Conservation (phyloP, 2,113 vertebrate species). For the Acrocephalus kingi region DNA sequence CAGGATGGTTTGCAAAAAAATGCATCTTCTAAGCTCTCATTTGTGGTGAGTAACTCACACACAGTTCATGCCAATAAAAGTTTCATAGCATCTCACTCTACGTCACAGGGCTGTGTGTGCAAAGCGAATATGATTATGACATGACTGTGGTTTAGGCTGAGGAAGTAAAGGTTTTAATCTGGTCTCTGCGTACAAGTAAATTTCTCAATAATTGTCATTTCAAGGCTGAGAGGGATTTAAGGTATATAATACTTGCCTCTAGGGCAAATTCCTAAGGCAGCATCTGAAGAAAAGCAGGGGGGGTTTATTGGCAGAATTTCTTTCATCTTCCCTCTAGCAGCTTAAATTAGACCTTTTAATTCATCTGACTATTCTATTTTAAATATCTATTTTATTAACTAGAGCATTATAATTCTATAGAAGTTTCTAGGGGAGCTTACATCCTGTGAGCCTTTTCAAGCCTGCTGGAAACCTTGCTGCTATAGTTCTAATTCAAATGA, state of each 20-base stretch:
- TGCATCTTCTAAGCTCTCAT: neutral
- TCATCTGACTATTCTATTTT: neutral
- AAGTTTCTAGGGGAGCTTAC: neutral
- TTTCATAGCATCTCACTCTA: neutral
- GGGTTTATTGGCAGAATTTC: neutral
- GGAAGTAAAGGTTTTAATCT: neutral
- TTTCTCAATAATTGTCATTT: neutral
- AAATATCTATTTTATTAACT: constrained; percentile 17
- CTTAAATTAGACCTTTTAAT: constrained; percentile 20
- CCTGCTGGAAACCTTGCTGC: neutral
- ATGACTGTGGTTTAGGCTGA: neutral
- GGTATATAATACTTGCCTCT: neutral
- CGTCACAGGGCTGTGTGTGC: neutral
- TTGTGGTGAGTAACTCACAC: neutral
- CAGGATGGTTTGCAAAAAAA: neutral
- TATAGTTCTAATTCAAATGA: neutral
- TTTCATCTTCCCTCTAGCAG: neutral
- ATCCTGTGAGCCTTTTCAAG: neutral
- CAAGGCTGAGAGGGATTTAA: neutral
- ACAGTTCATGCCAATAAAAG: neutral
- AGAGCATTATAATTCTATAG: neutral
- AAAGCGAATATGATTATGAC: neutral
- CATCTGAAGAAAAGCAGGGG: neutral
- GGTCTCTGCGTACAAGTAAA: accelerated
- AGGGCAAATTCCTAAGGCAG: neutral